Evolutionary conservation across 35 echinoderm and acorn worm species (phyloP), one percentile per base, ranked within the genome.

Genomic region (Hemicentrotus pulcherrimus): DNA sequence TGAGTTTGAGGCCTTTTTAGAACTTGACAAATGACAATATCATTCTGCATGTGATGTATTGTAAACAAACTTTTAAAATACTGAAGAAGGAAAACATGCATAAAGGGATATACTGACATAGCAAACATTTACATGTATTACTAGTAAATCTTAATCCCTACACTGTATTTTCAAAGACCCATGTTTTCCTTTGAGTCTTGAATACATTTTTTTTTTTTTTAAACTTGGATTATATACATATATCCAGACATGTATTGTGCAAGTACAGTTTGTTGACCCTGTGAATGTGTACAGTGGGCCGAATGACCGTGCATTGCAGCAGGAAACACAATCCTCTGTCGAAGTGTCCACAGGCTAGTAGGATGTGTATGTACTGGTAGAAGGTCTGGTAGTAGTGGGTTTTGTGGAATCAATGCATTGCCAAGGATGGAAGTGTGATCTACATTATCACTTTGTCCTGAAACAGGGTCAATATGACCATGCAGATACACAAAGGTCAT

Each of bases 401-500:
- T 78, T 78, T 78, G 19, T 78, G 31, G 11, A 33, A 15, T 90
- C 88, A 32, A 90, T 90, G 88, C 88, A 90, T 47, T 90, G 88
- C 19, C 88, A 90, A 90, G 88, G 88, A 0, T 90, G 31, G 88
- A 41, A 18, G 88, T 90, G 31, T 90, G 86, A 86, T 86, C 12
- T 33, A 86, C 86, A 33, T 90, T 45, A 78, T 47, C 46, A 90
- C 32, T 33, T 33, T 47, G 46, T 47, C 32, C 88, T 90, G 31
- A 28, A 22, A 33, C 88, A 33, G 32, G 88, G 88, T 90, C 88
- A 90, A 90, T 45, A 47, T 90, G 32, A 90, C 88, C 88, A 28
- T 78, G 65, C 24, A 22, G 50, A 55, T 55, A 55, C 50, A 55
- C 6, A 78, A 78, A 78, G 65, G 22, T 28, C 28, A 28, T 70